These are phyloP conservation scores for Galerucella calmariensis DNA, from an alignment of 2,888 invertebrate genomes.

Conservation along the genomic window DNA sequence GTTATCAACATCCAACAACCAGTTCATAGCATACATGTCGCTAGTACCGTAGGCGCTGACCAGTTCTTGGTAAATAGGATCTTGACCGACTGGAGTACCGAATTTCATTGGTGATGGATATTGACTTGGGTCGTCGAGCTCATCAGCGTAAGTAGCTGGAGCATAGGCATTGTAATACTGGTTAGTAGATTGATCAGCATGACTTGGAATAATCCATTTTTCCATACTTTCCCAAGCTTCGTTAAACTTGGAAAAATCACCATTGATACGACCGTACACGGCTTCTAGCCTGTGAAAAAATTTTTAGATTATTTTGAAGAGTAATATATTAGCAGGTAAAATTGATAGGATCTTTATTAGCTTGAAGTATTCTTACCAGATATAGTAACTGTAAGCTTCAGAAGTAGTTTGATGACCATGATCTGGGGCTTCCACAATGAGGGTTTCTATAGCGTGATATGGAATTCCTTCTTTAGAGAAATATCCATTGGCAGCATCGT, in stretches of 20 bases:
- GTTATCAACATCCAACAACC: conserved; percentile 50
- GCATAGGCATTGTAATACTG: conserved; percentile 43
- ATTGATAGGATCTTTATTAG: too few species aligned
- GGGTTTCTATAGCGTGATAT: conserved; percentile 50
- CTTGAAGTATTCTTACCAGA: conserved; percentile 27
- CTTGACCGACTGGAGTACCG: conserved; percentile 44
- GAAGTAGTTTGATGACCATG: conserved; percentile 51
- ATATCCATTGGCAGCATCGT: conserved; percentile 46
- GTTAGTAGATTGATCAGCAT: conserved; percentile 37
- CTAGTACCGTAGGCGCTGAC: conserved; percentile 42
- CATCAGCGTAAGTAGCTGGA: conserved; percentile 39
- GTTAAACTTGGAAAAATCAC: conserved; percentile 47
- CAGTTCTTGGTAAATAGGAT: conserved; percentile 49
- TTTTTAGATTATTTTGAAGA: neutral
- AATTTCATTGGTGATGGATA: conserved; percentile 44
- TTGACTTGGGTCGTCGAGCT: conserved; percentile 40
- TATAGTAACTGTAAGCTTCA: conserved; percentile 49
- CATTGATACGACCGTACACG: conserved; percentile 46
- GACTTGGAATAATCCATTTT: conserved; percentile 44
- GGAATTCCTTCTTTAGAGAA: conserved; percentile 49
- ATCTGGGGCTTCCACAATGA: conserved; percentile 50
- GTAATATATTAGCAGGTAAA: neutral
- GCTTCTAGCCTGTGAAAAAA: conserved; percentile 43
- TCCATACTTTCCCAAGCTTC: conserved; percentile 48
- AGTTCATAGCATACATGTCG: conserved; percentile 48